These are phyloP conservation scores for Megalurothrips usitatus DNA, from an alignment of 2,888 invertebrate genomes.

Conservation along the genomic window DNA sequence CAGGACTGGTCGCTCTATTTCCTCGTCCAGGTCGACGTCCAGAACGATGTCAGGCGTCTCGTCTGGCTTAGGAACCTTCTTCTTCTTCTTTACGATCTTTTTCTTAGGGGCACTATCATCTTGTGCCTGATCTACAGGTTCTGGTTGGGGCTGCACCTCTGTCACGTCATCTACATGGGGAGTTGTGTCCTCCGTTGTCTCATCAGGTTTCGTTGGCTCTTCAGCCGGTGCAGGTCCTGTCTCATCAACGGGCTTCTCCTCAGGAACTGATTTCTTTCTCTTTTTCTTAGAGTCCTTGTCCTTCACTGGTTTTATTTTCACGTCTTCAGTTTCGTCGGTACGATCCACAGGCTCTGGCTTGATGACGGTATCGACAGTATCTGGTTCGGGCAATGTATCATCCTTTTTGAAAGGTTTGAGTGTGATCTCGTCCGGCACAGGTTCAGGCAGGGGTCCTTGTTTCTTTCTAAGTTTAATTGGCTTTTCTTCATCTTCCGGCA, in stretches of 20 bases:
- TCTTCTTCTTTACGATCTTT: slow-evolving; percentile 29
- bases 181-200: not conserved
- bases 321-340: slow-evolving; percentile 1
- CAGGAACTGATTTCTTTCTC: slow-evolving; percentile 33
- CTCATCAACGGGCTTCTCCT: slow-evolving; percentile 36
- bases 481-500: slow-evolving; percentile 30
- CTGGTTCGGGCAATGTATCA: slow-evolving; percentile 28
- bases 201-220: not conserved
- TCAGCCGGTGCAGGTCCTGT: slow-evolving; percentile 29
- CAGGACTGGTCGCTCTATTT: not conserved
- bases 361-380: slow-evolving; percentile 3
- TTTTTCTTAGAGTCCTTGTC: not conserved
- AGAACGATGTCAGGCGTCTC: slow-evolving; percentile 31
- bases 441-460: slow-evolving; percentile 30
- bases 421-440: slow-evolving; percentile 29
- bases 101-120: slow-evolving; percentile 9
- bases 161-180: not conserved
- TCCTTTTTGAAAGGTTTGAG: slow-evolving; percentile 20
- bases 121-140: not conserved
- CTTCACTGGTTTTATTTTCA: slow-evolving; percentile 10
- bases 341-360: not conserved
- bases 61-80: slow-evolving; percentile 31
- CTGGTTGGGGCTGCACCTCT: slow-evolving; percentile 23
- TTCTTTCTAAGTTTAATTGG: slow-evolving; percentile 31
- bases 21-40: not conserved